Percentiles rank a stretch among this genome's conserved stretches.
These are phyloP conservation scores for Vesta saturnalis DNA, from an alignment of 2,888 invertebrate genomes.

Conservation along the genomic window DNA sequence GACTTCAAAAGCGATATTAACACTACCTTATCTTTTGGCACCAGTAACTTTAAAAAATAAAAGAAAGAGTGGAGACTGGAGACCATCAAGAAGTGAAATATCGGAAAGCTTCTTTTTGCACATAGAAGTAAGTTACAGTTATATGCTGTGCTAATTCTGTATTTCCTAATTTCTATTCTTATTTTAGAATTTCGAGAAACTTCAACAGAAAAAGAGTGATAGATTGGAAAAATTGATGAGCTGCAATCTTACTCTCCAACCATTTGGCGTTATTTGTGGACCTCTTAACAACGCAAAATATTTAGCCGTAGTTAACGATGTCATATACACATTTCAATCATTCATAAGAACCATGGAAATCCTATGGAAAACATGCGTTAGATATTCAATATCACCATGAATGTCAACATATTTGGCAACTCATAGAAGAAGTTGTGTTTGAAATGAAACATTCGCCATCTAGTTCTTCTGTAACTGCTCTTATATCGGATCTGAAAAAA, in stretches of 20 bases:
- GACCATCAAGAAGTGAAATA: neutral
- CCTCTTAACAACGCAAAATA: conserved; percentile 1
- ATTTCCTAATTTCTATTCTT: neutral
- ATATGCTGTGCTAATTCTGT: too few relatives aligned
- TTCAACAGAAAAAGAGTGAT: neutral
- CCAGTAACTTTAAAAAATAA: neutral
- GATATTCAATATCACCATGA: conserved; percentile 5
- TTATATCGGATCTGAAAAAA: conserved; percentile 7
- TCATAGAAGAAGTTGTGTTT: conserved; percentile 6
- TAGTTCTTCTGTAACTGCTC: neutral
- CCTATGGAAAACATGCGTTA: conserved; percentile 4
- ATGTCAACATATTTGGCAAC: neutral
- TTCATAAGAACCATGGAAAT: neutral
- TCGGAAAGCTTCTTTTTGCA: neutral
- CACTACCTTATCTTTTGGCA: neutral
- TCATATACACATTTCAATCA: conserved; percentile 1
- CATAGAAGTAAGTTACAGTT: neutral
- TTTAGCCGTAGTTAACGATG: conserved; percentile 4
- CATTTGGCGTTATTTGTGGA: conserved; percentile 2
- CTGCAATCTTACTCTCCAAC: neutral
- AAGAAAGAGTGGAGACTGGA: neutral
- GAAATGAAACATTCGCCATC: neutral
- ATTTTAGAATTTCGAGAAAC: conserved; percentile 4
- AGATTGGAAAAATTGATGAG: neutral
- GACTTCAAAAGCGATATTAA: neutral